Percentiles rank a stretch among this genome's conserved stretches.
These are phyloP conservation scores for Nyctibius grandis DNA, from an alignment of 2,797 vertebrate genomes.

Conservation along the genomic window DNA sequence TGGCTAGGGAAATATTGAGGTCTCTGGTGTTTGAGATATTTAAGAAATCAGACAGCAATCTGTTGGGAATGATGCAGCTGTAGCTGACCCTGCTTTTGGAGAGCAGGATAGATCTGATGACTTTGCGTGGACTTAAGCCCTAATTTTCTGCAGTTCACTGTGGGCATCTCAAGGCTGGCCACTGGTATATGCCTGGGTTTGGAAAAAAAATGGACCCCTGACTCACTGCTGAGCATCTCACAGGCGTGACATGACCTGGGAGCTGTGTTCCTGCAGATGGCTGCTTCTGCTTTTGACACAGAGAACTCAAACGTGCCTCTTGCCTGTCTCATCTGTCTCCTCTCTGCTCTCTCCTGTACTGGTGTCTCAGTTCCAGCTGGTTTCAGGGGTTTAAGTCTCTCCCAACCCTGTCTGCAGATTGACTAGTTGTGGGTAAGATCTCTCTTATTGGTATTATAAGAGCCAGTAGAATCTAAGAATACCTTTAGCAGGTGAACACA, in stretches of 20 bases:
- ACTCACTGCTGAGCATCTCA: neutral
- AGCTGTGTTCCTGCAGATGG: neutral
- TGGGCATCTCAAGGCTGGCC: neutral
- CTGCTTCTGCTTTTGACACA: neutral
- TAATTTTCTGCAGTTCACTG: neutral
- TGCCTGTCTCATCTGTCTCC: neutral
- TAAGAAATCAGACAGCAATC: neutral
- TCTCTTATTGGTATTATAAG: neutral
- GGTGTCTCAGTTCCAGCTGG: neutral
- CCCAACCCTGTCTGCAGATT: neutral
- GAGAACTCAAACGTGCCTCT: rapidly evolving
- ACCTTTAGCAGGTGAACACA: neutral
- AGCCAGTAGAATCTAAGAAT: neutral
- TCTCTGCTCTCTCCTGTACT: neutral
- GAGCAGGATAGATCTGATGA: neutral
- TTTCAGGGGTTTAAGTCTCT: neutral
- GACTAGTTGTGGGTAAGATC: neutral
- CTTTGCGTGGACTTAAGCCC: neutral
- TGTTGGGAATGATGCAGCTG: rapidly evolving
- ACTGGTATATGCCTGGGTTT: neutral
- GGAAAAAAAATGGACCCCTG: neutral
- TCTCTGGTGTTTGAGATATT: neutral
- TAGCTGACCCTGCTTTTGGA: neutral
- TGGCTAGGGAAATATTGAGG: neutral
- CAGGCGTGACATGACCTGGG: neutral